Base-by-base conservation (phyloP, 2,113 vertebrate genomes). In the Oceanodroma tethys region DNA sequence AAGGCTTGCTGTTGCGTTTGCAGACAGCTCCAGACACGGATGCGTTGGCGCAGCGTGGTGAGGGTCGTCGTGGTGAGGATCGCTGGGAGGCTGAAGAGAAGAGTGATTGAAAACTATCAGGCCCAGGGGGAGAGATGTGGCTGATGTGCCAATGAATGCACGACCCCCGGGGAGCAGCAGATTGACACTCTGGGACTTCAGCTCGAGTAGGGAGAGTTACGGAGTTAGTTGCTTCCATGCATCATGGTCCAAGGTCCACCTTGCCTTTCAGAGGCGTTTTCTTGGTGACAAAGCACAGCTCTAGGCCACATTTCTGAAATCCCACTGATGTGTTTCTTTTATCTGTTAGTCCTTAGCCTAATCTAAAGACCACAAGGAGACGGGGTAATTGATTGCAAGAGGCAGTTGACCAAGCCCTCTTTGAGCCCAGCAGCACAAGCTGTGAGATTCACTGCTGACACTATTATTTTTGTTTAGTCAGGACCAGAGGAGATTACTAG, bases 201-300 rank as follows among this genome's bases (percentile, higher is more conserved):
- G 8, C 40, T 4, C 0, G 0, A 56, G 21, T 16, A 59, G 48
- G 18, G 17, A 52, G 36, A 21, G 19, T 45, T 27, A 16, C 0
- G 1, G 40, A 50, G 27, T 36, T 60, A 29, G 32, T 43, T 65
- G 34, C 13, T 82, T 47, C 66, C 9, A 0, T 22, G 11, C 11
- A 6, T 34, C 23, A 2, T 4, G 29, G 74, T 26, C 29, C 32
- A 47, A 45, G 59, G 30, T 65, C 34, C 40, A 27, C 30, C 48
- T 63, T 20, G n/a, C 25, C 78, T 66, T 71, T 32, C 38, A 23
- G 43, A 73, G 40, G 25, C 2, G 0, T 81, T 50, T 70, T 52
- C 72, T 68, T 53, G 78, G 55, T 42, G 50, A 48, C 16, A 45
- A 60, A 88, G 74, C 32, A 48, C 43, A 63, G 23, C 43, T 42